Evolutionary conservation across 1,140 invertebrate species (phyloP).

Genomic region (Lordiphosa collinella): DNA sequence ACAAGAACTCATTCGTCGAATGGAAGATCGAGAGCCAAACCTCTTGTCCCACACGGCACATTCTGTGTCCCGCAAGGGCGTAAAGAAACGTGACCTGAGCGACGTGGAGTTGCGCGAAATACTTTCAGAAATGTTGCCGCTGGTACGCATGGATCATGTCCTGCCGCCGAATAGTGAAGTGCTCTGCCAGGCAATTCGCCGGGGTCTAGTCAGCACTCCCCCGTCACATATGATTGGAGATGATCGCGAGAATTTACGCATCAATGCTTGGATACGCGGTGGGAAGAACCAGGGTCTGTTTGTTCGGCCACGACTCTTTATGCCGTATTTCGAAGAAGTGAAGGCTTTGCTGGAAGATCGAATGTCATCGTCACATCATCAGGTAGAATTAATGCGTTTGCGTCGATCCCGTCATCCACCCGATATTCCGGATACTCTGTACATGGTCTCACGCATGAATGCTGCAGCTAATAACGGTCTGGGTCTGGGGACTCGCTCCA

Average conservation of each 20-base stretch:
- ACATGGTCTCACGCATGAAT: constrained; percentile 87
- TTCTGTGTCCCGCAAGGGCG: constrained; percentile 91
- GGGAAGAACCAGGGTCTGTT: constrained; percentile 90
- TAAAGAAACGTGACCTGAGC: constrained; percentile 91
- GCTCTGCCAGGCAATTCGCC: constrained; percentile 87
- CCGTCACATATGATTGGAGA: constrained; percentile 92
- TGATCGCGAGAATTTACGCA: constrained; percentile 84
- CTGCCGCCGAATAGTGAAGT: constrained; percentile 92
- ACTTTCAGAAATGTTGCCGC: constrained; percentile 89
- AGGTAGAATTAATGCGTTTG: constrained; percentile 87
- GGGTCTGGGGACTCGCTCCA: constrained; percentile 81
- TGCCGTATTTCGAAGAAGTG: constrained; percentile 96
- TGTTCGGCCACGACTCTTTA: constrained; percentile 92
- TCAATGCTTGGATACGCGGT: constrained; percentile 92
- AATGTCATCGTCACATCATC: constrained; percentile 82
- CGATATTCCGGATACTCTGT: constrained; percentile 95
- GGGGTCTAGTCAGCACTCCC: constrained; percentile 91
- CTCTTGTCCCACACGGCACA: constrained; percentile 94
- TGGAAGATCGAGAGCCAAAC: constrained; percentile 95
- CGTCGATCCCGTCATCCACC: constrained; percentile 85
- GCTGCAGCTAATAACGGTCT: constrained; percentile 80
- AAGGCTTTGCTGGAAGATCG: constrained; percentile 93
- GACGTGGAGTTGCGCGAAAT: constrained; percentile 93
- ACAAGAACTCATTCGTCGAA: constrained; percentile 88
- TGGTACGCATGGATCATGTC: constrained; percentile 94